These are phyloP conservation scores for Taphrorychus bicolor DNA, from an alignment of 2,888 invertebrate genomes.

Conservation along the genomic window DNA sequence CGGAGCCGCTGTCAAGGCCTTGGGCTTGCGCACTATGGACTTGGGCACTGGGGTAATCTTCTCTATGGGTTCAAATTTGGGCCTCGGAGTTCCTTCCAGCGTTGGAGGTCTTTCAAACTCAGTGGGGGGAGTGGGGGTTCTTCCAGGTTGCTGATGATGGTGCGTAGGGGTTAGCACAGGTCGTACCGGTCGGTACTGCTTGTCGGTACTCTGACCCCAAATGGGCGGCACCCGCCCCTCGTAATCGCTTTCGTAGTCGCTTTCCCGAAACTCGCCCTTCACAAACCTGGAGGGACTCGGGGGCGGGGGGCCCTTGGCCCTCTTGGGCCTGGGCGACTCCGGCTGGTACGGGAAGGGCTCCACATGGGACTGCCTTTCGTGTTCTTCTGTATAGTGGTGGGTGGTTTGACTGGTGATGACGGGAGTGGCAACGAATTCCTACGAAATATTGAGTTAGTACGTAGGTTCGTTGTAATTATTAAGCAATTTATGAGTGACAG, in stretches of 20 bases:
- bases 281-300: constrained; percentile 67
- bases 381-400: constrained; percentile 54
- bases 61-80: constrained; percentile 68
- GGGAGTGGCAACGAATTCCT: constrained; percentile 65
- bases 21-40: constrained; percentile 63
- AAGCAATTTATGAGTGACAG: no score
- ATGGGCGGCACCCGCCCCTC: constrained; percentile 69
- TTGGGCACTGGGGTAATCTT: constrained; percentile 59
- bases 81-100: constrained; percentile 59
- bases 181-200: constrained; percentile 66
- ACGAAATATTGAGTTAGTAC: constrained; percentile 42
- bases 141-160: constrained; percentile 58
- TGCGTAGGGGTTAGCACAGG: constrained; percentile 64
- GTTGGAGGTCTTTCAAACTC: constrained; percentile 64
- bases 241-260: constrained; percentile 75
- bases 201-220: constrained; percentile 67
- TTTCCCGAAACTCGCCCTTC: constrained; percentile 66
- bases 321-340: constrained; percentile 55
- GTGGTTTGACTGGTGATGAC: constrained; percentile 61
- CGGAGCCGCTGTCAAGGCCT: constrained; percentile 59
- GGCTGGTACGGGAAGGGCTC: constrained; percentile 60
- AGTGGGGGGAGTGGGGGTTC: constrained; percentile 66
- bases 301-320: constrained; percentile 62
- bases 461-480: neutral
- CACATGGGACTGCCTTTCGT: constrained; percentile 52